Evolutionary conservation across 2,113 vertebrate species (phyloP).

Genomic region (Elgaria multicarinata): DNA sequence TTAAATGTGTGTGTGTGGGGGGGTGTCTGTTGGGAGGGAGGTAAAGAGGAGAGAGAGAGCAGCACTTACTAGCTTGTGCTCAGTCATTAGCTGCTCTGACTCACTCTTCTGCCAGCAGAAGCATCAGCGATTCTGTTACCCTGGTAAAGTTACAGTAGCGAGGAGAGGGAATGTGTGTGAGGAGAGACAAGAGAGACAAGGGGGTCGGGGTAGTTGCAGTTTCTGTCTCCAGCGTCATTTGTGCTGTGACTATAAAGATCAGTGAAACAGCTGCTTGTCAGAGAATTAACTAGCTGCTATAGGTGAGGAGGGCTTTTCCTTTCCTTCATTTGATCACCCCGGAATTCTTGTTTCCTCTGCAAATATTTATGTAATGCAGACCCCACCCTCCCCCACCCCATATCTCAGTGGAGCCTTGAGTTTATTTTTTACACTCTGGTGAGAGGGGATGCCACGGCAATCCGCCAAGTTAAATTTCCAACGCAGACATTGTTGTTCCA

Average conservation of each 20-base stretch:
- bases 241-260: constrained; percentile 8
- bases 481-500: neutral
- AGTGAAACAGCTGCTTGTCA: constrained; percentile 46
- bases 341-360: neutral
- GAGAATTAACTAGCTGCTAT: constrained; percentile 13
- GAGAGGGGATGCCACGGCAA: neutral
- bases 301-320: neutral
- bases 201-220: neutral
- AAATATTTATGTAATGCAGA: neutral
- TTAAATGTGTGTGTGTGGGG: neutral
- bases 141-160: constrained; percentile 43
- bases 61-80: constrained; percentile 5
- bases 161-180: constrained; percentile 4
- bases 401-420: neutral
- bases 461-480: neutral
- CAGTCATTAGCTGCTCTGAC: constrained; percentile 16
- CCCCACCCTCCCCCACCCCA: neutral
- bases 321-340: constrained; percentile 33
- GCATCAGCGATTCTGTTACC: constrained; percentile 49
- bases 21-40: neutral
- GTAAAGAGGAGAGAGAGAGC: accelerated
- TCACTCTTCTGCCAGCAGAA: constrained; percentile 20
- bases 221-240: constrained; percentile 20
- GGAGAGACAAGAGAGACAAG: neutral
- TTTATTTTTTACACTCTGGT: neutral